Percentiles rank a stretch among this genome's conserved stretches.
phyloP scores from a whole-genome alignment of 2,113 vertebrate species.

The Erpornis zantholeuca region DNA sequence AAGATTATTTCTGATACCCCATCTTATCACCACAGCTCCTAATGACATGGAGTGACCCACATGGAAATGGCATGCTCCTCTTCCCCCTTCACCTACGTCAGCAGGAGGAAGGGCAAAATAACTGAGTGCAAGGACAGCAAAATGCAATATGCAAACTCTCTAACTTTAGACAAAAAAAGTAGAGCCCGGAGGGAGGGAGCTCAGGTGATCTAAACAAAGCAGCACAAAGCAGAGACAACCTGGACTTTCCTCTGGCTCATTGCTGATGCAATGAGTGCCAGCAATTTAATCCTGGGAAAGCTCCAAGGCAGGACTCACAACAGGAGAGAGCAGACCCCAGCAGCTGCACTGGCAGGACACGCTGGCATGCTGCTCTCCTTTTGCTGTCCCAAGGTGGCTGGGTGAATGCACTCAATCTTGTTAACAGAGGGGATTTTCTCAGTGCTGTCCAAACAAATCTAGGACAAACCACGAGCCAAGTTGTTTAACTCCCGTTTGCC shows the following conservation, averaged over 20 bases:
- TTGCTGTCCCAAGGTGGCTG: not conserved
- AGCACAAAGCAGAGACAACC: not conserved
- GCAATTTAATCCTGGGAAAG: not conserved
- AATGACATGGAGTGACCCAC: not conserved
- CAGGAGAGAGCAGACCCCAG: not conserved
- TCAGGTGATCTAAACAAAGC: constrained; percentile 14
- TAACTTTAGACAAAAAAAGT: not conserved
- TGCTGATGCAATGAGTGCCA: not conserved
- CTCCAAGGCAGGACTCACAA: not conserved
- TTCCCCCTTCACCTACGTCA: not conserved
- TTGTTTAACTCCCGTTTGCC: not conserved
- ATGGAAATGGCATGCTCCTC: not conserved
- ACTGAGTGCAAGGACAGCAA: not conserved
- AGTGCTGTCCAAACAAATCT: not conserved
- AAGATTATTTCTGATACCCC: not conserved
- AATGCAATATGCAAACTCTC: not conserved
- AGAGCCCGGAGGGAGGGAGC: not conserved
- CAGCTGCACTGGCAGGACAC: not conserved
- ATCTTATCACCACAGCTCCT: not conserved
- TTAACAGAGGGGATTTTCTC: not conserved
- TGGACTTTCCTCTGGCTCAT: not conserved
- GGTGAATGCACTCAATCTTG: not conserved
- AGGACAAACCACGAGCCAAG: not conserved
- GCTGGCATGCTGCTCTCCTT: not conserved
- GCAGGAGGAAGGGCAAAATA: not conserved